Base-by-base conservation (phyloP, 2,113 vertebrate species). In the Lepidothrix coronata region DNA sequence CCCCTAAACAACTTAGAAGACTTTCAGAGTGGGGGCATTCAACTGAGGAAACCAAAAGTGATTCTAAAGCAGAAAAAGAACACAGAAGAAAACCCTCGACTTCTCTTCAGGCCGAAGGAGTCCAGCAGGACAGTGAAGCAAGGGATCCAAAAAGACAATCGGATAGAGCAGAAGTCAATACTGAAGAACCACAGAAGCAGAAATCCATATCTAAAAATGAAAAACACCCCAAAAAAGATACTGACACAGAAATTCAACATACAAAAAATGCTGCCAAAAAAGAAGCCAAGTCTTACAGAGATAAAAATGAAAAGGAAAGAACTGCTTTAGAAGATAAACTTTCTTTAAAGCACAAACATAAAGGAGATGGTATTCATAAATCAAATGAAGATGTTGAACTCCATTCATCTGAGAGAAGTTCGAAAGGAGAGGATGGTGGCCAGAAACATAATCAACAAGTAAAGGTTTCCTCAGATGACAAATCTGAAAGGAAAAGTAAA, bases 221-320 rank as follows among this genome's bases (percentile, higher is more conserved):
- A 83, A 98, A 99, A 22, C 97, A 97, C 33, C 73, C 95, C 14
- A 99, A 98, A 93, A 99, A 98, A 91, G 99, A 99, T 59, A 63
- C 6, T 55, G 98, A 98, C 17, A 37, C 79, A 48, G 98, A 98
- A 95, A 73, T 66, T 44, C 89, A 95, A 39, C 96, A 97, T 82
- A 16, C 21, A 10, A 98, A 93, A 97, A 97, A 55, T 88, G 66
- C 94, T 51, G 80, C 95, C 49, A 98, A 97, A 91, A 98, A 98
- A 88, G 98, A 98, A 44, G 22, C 48, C 1, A 98, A 97, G 62
- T 97, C 98, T 75, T 92, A 95, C 37, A 98, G 98, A 95, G 99
- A 99, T 22, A 98, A 98, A 89, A 98, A 95, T 94, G 99, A 99
- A 25, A 99, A 98, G 70, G 99, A 99, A 43, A 98, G 97, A 83